These are phyloP conservation scores for Clistopyga incitator DNA, from an alignment of 2,888 invertebrate species.

Conservation along the genomic window DNA sequence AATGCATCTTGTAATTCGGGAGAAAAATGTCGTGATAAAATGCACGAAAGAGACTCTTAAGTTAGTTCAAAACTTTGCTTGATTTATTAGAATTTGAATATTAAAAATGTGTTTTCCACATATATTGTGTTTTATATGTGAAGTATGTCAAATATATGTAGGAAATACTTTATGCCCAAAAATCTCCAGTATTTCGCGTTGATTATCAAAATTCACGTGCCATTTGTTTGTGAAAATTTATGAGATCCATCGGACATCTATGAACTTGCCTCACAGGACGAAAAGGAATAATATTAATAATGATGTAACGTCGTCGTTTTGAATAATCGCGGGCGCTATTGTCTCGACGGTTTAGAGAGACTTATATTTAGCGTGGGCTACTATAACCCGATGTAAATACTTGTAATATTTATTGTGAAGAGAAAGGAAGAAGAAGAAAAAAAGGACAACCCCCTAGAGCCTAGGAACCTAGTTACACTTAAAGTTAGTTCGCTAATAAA, in stretches of 20 bases:
- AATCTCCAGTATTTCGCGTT: no score
- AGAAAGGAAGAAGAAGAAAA: conserved; percentile 64
- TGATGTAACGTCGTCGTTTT: conserved; percentile 41
- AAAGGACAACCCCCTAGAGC: conserved; percentile 54
- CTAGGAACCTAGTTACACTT: conserved; percentile 64
- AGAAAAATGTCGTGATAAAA: no score
- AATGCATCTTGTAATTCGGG: no score
- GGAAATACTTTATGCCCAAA: no score
- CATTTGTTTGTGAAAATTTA: conserved; percentile 6
- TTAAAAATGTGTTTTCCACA: no score
- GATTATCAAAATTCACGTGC: background rate
- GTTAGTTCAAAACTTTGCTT: no score
- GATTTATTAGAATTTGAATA: no score
- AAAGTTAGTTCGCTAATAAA: conserved; percentile 61
- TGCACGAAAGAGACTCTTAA: no score
- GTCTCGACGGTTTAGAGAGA: conserved; percentile 37
- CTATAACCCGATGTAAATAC: conserved; percentile 80
- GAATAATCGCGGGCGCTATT: conserved; percentile 37
- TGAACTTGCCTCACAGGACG: conserved; percentile 22
- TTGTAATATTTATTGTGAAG: conserved; percentile 83
- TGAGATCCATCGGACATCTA: conserved; percentile 2
- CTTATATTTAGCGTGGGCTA: conserved; percentile 64
- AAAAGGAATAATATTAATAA: conserved; percentile 20
- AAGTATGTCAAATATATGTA: no score
- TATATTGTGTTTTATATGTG: no score